Evolutionary conservation across 2,888 invertebrate species (phyloP).

Genomic region (Caenorhabditis sulstoni): DNA sequence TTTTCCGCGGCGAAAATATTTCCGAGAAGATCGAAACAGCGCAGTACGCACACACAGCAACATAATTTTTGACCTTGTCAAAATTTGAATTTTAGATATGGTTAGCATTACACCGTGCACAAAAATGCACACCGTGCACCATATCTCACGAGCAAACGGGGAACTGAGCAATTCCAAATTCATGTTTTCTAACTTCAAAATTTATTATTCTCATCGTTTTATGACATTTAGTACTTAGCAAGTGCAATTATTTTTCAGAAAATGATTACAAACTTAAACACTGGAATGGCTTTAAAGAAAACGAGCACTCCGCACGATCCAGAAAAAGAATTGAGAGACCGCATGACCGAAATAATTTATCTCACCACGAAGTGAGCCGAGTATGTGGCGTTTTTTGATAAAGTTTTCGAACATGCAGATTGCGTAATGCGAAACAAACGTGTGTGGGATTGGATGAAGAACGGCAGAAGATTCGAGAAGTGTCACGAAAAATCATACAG

Average conservation of each 20-base stretch:
- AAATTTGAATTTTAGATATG: constrained; percentile 16
- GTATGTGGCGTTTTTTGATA: not conserved
- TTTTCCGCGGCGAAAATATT: not conserved
- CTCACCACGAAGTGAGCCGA: constrained; percentile 25
- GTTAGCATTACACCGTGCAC: constrained; percentile 24
- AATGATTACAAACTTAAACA: constrained; percentile 18
- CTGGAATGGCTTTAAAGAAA: constrained; percentile 25
- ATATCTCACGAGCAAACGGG: constrained; percentile 24
- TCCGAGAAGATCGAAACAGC: not conserved
- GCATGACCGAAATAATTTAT: constrained; percentile 31
- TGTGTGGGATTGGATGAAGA: constrained; percentile 46
- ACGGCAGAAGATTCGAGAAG: constrained; percentile 51
- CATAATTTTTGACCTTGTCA: not conserved
- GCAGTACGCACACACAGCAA: not conserved
- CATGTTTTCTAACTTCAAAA: too few relatives aligned
- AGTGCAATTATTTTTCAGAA: constrained; percentile 37
- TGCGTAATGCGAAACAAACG: constrained; percentile 42
- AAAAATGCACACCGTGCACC: constrained; percentile 9
- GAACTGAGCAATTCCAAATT: too few relatives aligned
- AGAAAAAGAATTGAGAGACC: constrained; percentile 21
- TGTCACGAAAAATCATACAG: constrained; percentile 33
- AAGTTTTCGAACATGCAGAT: constrained; percentile 6
- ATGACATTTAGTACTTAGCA: constrained; percentile 4
- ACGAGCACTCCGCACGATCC: constrained; percentile 32
- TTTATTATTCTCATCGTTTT: too few relatives aligned